Evolutionary conservation across 2,797 vertebrate species (phyloP).

Genomic region (Pantherophis vulpinus): DNA sequence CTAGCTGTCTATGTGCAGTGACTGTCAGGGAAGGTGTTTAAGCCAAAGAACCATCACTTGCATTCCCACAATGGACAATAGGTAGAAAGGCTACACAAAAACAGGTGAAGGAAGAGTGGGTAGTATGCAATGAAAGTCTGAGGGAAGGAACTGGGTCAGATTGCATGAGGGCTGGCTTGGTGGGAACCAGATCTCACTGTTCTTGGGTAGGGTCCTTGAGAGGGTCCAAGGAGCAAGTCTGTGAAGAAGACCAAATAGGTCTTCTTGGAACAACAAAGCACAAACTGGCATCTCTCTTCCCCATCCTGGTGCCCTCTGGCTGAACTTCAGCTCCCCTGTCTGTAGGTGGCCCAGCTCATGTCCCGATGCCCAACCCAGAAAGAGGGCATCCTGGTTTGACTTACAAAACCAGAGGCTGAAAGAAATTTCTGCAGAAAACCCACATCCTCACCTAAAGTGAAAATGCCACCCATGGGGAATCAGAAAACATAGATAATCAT

Average conservation of each 20-base stretch:
- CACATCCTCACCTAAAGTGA: neutral
- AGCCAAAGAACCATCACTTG: neutral
- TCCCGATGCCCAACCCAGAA: neutral
- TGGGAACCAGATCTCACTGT: neutral
- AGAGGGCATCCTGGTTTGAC: neutral
- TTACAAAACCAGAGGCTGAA: neutral
- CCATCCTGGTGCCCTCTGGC: neutral
- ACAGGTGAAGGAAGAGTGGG: neutral
- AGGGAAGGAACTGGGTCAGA: neutral
- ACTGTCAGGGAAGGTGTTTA: neutral
- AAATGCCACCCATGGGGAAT: neutral
- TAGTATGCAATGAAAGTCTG: neutral
- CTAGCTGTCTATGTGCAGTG: neutral
- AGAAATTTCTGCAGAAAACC: neutral
- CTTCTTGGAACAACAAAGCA: neutral
- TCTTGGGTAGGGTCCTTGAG: neutral
- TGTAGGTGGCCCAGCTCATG: neutral
- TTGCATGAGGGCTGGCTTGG: neutral
- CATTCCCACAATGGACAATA: neutral
- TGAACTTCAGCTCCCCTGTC: neutral
- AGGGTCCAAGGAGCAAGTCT: neutral
- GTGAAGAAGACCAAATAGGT: neutral
- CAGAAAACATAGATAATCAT: neutral
- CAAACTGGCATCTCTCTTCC: neutral
- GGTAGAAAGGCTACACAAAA: neutral